Evolutionary conservation across 1,140 invertebrate genomes (phyloP).

Genomic region (Pomacea maculata): DNA sequence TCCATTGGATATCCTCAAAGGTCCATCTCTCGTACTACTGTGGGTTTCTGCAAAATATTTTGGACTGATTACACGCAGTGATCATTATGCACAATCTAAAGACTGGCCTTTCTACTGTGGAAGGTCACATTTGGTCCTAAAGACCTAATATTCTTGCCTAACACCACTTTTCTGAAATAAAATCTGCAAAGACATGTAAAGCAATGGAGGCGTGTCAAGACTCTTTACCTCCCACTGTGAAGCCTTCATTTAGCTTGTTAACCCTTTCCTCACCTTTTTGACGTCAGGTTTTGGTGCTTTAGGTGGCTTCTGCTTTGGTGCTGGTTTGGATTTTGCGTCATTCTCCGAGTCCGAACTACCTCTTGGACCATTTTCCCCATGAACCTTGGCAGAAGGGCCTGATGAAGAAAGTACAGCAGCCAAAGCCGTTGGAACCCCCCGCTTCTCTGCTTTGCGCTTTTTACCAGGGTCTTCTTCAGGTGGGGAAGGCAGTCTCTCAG

Average conservation of each 20-base stretch:
- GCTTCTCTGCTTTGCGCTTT: background rate
- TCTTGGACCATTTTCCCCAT: background rate
- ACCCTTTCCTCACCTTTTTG: conserved; percentile 17
- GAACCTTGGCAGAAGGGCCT: background rate
- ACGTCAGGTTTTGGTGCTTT: conserved; percentile 26
- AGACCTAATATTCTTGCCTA: background rate
- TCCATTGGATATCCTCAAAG: conserved; percentile 3
- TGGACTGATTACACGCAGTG: background rate
- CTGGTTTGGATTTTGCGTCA: background rate
- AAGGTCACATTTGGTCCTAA: no score
- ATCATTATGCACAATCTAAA: background rate
- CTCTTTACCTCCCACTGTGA: background rate
- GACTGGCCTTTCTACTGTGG: background rate
- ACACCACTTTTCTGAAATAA: background rate
- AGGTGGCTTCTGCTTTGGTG: conserved; percentile 19
- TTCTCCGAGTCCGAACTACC: conserved; percentile 23
- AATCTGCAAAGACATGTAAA: background rate
- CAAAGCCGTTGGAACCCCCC: conserved; percentile 2
- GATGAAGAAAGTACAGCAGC: conserved; percentile 5
- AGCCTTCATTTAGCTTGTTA: background rate
- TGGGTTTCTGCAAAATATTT: conserved; percentile 12
- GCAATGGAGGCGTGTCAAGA: background rate
- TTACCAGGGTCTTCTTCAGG: background rate
- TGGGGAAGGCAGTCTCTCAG: background rate
- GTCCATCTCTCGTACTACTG: conserved; percentile 13